A percentile compares a stretch with the other conserved stretches of the same genome.
Conservation (phyloP, 2,888 invertebrate genomes). For the Eretmocerus hayati region DNA sequence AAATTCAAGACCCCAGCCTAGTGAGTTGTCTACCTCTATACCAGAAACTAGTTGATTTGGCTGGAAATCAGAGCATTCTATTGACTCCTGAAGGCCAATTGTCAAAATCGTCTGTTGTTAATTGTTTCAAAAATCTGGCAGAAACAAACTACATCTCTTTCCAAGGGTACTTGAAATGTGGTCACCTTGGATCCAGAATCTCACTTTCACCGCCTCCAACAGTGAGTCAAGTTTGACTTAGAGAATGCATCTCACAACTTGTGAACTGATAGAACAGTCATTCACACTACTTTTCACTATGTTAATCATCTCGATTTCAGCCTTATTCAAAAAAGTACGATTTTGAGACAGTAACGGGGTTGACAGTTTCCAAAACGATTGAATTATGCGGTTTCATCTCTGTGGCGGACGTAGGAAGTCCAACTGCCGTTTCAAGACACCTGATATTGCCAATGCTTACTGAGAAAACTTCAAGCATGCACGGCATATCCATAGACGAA, state of each 20-base stretch:
- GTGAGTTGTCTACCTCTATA: conserved; percentile 62
- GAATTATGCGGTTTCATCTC: conserved; percentile 83
- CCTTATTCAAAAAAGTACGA: conserved; percentile 56
- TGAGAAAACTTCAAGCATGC: conserved; percentile 44
- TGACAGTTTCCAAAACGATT: conserved; percentile 64
- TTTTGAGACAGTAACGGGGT: conserved; percentile 54
- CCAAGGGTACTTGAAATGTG: conserved; percentile 66
- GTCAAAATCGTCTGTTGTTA: conserved; percentile 42
- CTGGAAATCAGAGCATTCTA: conserved; percentile 59
- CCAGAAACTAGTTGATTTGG: conserved; percentile 73
- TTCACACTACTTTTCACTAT: neutral
- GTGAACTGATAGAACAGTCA: neutral
- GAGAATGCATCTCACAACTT: neutral
- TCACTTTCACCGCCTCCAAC: conserved; percentile 69
- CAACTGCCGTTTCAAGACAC: conserved; percentile 85
- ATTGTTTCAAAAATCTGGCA: conserved; percentile 55
- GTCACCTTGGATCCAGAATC: conserved; percentile 65
- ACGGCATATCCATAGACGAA: conserved; percentile 46
- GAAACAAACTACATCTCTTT: conserved; percentile 69
- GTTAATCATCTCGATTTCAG: conserved; percentile 38
- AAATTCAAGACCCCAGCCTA: conserved; percentile 33
- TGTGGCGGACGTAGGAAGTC: conserved; percentile 82
- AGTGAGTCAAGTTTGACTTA: conserved; percentile 39
- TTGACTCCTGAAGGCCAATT: conserved; percentile 54
- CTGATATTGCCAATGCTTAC: conserved; percentile 70